Base-by-base conservation (phyloP, 2,113 vertebrate species). In the Cololabis saira region DNA sequence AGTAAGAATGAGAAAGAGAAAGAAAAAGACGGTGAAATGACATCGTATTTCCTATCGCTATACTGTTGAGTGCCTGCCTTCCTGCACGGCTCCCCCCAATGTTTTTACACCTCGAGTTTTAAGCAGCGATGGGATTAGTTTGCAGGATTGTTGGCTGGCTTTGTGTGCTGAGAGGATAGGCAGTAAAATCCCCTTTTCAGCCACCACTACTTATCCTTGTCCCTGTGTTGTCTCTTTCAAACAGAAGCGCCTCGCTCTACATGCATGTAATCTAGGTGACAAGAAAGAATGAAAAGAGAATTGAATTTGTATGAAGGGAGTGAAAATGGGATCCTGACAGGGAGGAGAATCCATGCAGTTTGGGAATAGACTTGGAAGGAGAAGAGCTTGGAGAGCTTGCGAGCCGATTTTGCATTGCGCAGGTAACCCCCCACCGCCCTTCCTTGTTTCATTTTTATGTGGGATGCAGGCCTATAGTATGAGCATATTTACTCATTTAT, bases 111-210 rank as follows among this genome's bases (percentile, higher is more conserved):
- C 78, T 81, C 57, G 76, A 89, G 78, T 91, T 87, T 87, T 84
- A 87, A 86, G 78, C 84, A 84, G 86, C 78, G 78, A 91, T 86
- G 86, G 90, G 91, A 93, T 93, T 93, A 93, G 82, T 89, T 84
- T 87, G 75, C 87, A 81, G 87, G 92, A 92, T 89, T 92, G 90
- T 89, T 87, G 89, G 87, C 83, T 89, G 71, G 84, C 82, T 86
- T 92, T 92, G 90, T 93, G 87, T 53, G 77, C 85, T 75, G 77
- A 90, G 77, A 85, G 90, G 89, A 92, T 90, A 87, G 87, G 82
- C 75, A 88, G 87, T 58, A 42, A 91, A 93, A 94, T 93, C 93
- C 91, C 69, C 71, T 93, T 92, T 92, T 91, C 88, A 91, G 83
- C 86, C 86, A 89, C 76, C 83, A 74, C 85, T 84, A 84, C 88